These are phyloP conservation scores for Petaurus breviceps DNA, from an alignment of 2,113 vertebrate species.

Conservation along the genomic window DNA sequence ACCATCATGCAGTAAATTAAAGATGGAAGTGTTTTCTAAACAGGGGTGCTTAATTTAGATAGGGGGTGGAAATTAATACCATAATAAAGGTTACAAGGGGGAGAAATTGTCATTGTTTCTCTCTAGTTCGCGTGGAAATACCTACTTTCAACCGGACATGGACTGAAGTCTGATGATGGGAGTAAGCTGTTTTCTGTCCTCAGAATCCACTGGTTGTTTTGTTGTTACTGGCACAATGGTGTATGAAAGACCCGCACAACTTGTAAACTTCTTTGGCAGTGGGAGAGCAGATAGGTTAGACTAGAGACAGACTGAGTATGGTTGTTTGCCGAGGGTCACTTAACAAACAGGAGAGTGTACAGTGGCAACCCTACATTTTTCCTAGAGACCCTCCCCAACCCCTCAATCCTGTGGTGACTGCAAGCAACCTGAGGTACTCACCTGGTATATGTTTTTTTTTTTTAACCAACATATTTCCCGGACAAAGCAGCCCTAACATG, in stretches of 20 bases:
- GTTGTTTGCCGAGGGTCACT: no score
- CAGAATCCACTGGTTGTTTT: neutral
- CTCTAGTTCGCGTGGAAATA: neutral
- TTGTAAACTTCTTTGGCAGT: no score
- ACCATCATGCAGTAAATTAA: conserved; percentile 8
- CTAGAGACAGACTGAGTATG: no score
- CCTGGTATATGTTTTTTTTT: neutral
- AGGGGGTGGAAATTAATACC: neutral
- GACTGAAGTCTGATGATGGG: neutral
- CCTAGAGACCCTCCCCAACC: no score
- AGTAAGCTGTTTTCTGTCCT: neutral
- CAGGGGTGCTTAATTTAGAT: fast-evolving
- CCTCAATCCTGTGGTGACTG: no score
- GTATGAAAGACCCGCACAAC: neutral
- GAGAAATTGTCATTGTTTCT: neutral
- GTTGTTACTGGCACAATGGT: neutral
- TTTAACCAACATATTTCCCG: neutral
- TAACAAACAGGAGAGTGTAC: no score
- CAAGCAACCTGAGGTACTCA: no score
- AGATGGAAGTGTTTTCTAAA: conserved; percentile 1
- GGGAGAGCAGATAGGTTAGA: no score
- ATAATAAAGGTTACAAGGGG: fast-evolving
- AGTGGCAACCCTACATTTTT: no score
- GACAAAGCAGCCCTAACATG: neutral
- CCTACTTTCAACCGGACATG: neutral